Percentiles rank a stretch among this genome's conserved stretches.
Conservation (phyloP, 2,797 vertebrate genomes). For the Apogon hyalosoma region DNA sequence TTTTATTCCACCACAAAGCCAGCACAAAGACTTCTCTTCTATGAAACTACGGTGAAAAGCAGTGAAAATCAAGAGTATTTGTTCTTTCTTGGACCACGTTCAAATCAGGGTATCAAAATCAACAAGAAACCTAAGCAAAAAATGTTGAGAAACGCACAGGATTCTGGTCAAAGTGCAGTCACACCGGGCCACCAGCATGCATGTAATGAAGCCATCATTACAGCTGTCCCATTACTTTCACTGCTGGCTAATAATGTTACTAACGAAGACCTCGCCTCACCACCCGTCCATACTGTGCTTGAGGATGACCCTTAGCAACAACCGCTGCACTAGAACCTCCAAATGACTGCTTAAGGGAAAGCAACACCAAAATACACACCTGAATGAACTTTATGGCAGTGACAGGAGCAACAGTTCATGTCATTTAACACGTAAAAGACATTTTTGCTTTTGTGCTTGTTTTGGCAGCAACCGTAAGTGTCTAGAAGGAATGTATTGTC, state of each 20-base stretch:
- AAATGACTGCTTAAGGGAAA: slow-evolving; percentile 20
- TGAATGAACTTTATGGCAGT: slow-evolving; percentile 17
- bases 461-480: slow-evolving; percentile 16
- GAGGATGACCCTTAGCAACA: not conserved
- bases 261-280: slow-evolving; percentile 32
- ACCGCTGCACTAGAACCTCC: slow-evolving; percentile 1
- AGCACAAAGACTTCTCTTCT: slow-evolving; percentile 72
- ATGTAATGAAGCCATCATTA: slow-evolving; percentile 34
- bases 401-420: slow-evolving; percentile 17
- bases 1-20: slow-evolving; percentile 67
- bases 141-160: slow-evolving; percentile 29
- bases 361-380: slow-evolving; percentile 11
- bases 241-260: slow-evolving; percentile 11
- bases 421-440: not conserved
- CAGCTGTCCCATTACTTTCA: slow-evolving; percentile 11
- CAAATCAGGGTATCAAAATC: slow-evolving; percentile 75
- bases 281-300: slow-evolving; percentile 8
- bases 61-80: slow-evolving; percentile 28
- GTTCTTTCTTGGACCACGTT: slow-evolving; percentile 48
- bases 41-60: slow-evolving; percentile 38
- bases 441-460: slow-evolving; percentile 6
- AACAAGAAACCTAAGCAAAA: slow-evolving; percentile 54
- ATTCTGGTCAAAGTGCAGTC: slow-evolving; percentile 31
- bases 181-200: slow-evolving; percentile 62
- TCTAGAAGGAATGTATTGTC: slow-evolving; percentile 49